phyloP scores from a whole-genome alignment of 92 coral and sea anemone genomes.

The Blastomussa wellsi region DNA sequence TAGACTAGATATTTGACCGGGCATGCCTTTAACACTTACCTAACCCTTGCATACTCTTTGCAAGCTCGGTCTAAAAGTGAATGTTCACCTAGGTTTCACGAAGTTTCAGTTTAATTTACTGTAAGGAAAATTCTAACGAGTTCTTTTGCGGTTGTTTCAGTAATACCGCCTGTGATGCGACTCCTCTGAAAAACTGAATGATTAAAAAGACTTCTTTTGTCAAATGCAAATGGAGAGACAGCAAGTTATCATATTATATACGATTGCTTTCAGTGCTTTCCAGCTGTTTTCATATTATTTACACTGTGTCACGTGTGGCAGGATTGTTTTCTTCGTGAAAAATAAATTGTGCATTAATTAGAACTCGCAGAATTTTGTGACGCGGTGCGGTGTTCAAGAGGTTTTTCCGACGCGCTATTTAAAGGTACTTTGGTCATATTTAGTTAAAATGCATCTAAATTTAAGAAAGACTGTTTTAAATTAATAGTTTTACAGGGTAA shows the following conservation, averaged over 20 bases:
- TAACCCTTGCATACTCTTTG: neutral
- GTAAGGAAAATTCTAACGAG: neutral
- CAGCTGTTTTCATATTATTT: neutral
- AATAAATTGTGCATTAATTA: neutral
- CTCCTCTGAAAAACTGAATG: neutral
- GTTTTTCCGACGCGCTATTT: neutral
- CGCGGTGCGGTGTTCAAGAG: neutral
- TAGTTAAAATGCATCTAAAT: too few relatives aligned
- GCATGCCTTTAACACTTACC: neutral
- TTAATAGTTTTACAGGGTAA: too few relatives aligned
- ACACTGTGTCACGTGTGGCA: neutral
- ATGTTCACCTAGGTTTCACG: neutral
- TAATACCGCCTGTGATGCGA: slow-evolving; percentile 1
- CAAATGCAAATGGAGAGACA: slow-evolving; percentile 4
- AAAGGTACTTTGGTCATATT: neutral
- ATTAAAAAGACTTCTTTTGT: neutral
- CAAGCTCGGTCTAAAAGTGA: neutral
- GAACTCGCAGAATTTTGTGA: neutral
- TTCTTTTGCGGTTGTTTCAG: neutral
- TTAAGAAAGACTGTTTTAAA: too few relatives aligned
- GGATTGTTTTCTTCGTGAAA: neutral
- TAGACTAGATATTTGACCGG: neutral
- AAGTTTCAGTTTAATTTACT: neutral
- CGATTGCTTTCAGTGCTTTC: neutral
- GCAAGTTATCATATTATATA: neutral